Percentiles rank a stretch among this genome's conserved stretches.
phyloP scores from a whole-genome alignment of 2,797 vertebrate species.

The Typhlichthys eigenmanni region DNA sequence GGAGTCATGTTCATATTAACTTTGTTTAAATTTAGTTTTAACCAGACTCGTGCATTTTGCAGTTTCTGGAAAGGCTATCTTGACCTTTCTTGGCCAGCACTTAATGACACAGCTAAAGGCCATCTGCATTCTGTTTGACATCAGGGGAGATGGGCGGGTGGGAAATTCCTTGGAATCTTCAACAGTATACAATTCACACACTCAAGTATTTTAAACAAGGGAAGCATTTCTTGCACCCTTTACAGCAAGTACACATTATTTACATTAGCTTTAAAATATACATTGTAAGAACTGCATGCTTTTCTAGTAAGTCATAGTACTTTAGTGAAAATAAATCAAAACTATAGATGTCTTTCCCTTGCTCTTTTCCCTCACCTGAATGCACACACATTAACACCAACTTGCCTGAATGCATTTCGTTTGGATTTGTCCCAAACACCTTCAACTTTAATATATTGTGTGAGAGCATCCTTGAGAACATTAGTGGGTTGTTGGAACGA shows the following conservation, averaged over 20 bases:
- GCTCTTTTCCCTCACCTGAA: slow-evolving; percentile 9
- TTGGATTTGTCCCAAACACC: slow-evolving; percentile 21
- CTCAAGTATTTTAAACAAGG: slow-evolving; percentile 9
- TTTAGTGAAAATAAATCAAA: no score
- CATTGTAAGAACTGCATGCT: slow-evolving; percentile 3
- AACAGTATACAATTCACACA: slow-evolving; percentile 10
- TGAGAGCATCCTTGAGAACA: slow-evolving; percentile 55
- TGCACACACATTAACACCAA: slow-evolving; percentile 28
- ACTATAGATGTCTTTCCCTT: neutral
- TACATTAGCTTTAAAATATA: neutral
- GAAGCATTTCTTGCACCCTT: neutral
- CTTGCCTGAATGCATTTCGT: slow-evolving; percentile 35
- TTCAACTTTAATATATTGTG: slow-evolving; percentile 17
- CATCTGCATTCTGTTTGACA: neutral
- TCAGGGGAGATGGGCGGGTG: neutral
- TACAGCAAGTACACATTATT: neutral
- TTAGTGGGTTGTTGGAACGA: slow-evolving; percentile 47
- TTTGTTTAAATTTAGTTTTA: slow-evolving; percentile 14
- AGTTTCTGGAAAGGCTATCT: neutral
- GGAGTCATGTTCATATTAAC: no score
- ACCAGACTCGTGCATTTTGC: slow-evolving; percentile 2
- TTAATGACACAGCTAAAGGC: neutral
- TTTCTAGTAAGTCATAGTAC: neutral
- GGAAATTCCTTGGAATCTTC: slow-evolving; percentile 3
- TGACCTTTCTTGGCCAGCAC: neutral